These are phyloP conservation scores for Tiaroga cobitis DNA, from an alignment of 2,797 vertebrate species.

Conservation along the genomic window DNA sequence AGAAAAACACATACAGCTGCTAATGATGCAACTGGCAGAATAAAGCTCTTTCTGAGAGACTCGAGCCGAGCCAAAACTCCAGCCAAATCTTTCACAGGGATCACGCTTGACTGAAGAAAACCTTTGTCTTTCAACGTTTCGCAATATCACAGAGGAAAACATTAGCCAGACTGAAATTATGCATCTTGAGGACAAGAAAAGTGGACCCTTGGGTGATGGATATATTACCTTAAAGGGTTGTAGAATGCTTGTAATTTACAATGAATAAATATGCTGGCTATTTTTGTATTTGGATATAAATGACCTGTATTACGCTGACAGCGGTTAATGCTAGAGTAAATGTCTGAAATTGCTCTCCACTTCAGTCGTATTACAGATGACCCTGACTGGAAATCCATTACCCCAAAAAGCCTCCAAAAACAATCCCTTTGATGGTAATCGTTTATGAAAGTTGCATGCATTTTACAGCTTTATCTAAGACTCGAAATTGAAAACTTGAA, in stretches of 20 bases:
- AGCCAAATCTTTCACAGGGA: conserved; percentile 16
- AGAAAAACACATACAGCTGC: conserved; percentile 38
- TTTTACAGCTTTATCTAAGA: neutral
- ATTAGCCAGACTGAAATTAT: conserved; percentile 14
- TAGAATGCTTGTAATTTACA: neutral
- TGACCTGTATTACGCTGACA: conserved; percentile 5
- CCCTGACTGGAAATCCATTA: conserved; percentile 1
- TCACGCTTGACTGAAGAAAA: conserved; percentile 23
- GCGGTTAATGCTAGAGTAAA: neutral
- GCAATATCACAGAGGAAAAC: neutral
- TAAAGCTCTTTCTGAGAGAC: conserved; percentile 25
- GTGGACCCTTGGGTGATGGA: conserved; percentile 21
- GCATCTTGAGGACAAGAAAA: neutral
- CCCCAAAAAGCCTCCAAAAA: conserved; percentile 1
- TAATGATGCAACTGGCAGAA: conserved; percentile 45
- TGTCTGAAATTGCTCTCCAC: neutral
- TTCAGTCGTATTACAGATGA: neutral
- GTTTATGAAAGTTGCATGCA: neutral
- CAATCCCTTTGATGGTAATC: neutral
- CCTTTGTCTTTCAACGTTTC: conserved; percentile 32
- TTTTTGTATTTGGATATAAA: conserved; percentile 25
- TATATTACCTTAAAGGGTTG: neutral
- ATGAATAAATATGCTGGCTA: neutral
- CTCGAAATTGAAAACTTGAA: neutral
- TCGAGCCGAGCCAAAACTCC: conserved; percentile 23